phyloP scores from a whole-genome alignment of 1,140 invertebrate species.

The Palaemon carinicauda region DNA sequence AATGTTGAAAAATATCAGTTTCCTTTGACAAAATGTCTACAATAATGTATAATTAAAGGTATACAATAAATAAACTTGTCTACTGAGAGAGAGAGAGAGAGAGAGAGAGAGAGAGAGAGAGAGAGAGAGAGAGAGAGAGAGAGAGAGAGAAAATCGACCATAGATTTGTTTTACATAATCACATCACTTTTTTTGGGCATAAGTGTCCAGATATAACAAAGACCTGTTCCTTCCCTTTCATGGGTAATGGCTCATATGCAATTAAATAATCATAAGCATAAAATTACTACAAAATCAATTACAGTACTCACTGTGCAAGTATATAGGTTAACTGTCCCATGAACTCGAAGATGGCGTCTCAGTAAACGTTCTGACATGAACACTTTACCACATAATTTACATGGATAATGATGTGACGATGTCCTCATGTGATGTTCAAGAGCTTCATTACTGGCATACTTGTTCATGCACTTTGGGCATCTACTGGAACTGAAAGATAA shows the following conservation, averaged over 20 bases:
- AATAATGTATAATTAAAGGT: no score
- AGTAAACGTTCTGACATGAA: slow-evolving; percentile 78
- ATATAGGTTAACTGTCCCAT: slow-evolving; percentile 72
- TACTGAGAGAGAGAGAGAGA: not conserved
- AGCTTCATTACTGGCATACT: slow-evolving; percentile 74
- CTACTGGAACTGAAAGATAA: slow-evolving; percentile 65
- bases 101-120: not conserved
- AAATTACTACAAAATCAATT: not conserved
- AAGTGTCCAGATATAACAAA: no score
- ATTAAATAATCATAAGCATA: not conserved
- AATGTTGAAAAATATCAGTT: no score
- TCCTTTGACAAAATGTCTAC: no score
- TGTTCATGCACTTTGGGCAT: slow-evolving; percentile 73
- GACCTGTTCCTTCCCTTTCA: no score
- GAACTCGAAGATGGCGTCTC: slow-evolving; percentile 73
- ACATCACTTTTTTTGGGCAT: no score
- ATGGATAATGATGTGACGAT: slow-evolving; percentile 74
- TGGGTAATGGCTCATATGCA: not conserved
- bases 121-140: not conserved
- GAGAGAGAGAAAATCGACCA: not conserved
- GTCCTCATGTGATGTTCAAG: slow-evolving; percentile 75
- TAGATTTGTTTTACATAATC: no score
- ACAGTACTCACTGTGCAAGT: slow-evolving; percentile 68
- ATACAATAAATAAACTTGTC: no score
- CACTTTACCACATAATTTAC: slow-evolving; percentile 73